Conservation (phyloP, 2,797 vertebrate species). For the Hozukius guyotensis region DNA sequence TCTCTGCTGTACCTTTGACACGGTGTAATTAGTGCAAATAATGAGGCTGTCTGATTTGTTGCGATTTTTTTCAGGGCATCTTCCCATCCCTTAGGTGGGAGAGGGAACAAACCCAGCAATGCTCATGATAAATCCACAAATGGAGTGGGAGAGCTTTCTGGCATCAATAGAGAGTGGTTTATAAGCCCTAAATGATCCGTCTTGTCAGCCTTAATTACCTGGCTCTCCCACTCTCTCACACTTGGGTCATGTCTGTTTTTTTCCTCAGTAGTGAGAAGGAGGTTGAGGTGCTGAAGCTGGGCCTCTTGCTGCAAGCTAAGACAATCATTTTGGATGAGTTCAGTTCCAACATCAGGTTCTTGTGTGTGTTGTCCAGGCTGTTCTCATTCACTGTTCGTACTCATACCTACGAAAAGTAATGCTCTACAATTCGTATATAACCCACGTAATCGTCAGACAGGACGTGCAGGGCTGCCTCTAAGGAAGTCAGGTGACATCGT, state of each 20-base stretch:
- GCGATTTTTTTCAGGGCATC: neutral
- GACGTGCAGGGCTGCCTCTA: no score
- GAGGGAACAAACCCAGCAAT: neutral
- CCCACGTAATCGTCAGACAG: no score
- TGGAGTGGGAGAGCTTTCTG: constrained; percentile 10
- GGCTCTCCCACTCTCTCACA: constrained; percentile 7
- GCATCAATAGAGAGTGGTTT: constrained; percentile 10
- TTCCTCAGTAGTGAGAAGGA: neutral
- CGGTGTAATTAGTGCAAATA: neutral
- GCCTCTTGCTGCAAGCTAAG: neutral
- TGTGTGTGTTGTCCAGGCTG: neutral
- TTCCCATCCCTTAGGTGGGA: neutral
- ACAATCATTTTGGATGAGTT: neutral
- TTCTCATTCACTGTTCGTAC: neutral
- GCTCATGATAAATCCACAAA: constrained; percentile 12
- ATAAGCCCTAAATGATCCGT: constrained; percentile 13
- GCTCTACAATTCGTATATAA: no score
- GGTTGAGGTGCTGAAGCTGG: neutral
- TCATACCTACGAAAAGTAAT: neutral
- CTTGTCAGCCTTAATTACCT: constrained; percentile 21
- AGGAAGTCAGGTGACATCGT: no score
- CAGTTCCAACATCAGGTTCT: neutral
- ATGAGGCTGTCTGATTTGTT: neutral
- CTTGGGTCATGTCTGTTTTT: neutral
- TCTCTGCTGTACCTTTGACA: neutral